These are phyloP conservation scores for Neodiprion virginianus DNA, from an alignment of 1,140 invertebrate species.

Conservation along the genomic window DNA sequence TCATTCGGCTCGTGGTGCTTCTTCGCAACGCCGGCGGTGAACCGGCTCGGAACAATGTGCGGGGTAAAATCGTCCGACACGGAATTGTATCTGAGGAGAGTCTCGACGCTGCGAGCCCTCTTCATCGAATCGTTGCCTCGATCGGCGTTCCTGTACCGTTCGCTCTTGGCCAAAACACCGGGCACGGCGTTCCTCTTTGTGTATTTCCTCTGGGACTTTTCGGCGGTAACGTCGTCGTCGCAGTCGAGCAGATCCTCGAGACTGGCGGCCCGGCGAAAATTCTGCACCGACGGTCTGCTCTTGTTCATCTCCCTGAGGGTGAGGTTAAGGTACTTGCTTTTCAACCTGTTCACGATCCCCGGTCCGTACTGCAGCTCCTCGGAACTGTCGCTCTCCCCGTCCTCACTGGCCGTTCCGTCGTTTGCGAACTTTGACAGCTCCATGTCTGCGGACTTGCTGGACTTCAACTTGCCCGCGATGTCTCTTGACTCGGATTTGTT, in stretches of 20 bases:
- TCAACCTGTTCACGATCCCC: constrained; percentile 87
- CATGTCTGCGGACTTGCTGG: not conserved
- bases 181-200: constrained; percentile 36
- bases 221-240: constrained; percentile 54
- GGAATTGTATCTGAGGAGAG: constrained; percentile 70
- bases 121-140: constrained; percentile 72
- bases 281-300: constrained; percentile 68
- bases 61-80: constrained; percentile 30
- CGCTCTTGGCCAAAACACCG: constrained; percentile 41
- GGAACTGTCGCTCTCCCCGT: constrained; percentile 65
- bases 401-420: constrained; percentile 40
- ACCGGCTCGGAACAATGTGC: constrained; percentile 4
- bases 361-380: constrained; percentile 90
- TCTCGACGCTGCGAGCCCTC: constrained; percentile 84
- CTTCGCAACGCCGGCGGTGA: constrained; percentile 32
- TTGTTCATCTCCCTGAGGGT: constrained; percentile 72
- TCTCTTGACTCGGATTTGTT: not conserved
- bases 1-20: constrained; percentile 54
- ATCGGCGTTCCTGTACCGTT: constrained; percentile 55
- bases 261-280: constrained; percentile 79
- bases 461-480: not conserved
- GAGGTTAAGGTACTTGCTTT: constrained; percentile 83
- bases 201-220: constrained; percentile 42
- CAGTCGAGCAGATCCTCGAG: constrained; percentile 85
- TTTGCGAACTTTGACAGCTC: constrained; percentile 24